Percentiles rank a stretch among this genome's conserved stretches.
phyloP scores from a whole-genome alignment of 2,888 invertebrate species.

The Emmelina monodactyla region DNA sequence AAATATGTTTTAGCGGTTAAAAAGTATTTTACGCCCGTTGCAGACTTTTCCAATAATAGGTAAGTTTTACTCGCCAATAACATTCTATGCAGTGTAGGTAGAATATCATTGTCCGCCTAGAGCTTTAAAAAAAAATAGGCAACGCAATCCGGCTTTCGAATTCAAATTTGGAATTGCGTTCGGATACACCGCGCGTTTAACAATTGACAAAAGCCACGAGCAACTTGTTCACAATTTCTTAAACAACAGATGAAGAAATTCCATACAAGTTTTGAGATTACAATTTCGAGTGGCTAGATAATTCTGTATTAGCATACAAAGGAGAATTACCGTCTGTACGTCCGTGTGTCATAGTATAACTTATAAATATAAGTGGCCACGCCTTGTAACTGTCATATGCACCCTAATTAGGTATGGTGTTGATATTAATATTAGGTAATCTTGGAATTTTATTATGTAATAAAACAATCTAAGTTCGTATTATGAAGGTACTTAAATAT shows the following conservation, averaged over 20 bases:
- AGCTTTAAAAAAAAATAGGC: too few relatives aligned
- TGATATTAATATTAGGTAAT: slow-evolving; percentile 26
- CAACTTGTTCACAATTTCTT: slow-evolving; percentile 2
- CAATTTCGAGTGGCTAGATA: slow-evolving; percentile 63
- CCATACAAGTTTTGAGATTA: slow-evolving; percentile 60
- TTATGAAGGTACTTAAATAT: too few relatives aligned
- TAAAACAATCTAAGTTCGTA: background rate
- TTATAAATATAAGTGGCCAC: slow-evolving; percentile 47
- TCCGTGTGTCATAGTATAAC: slow-evolving; percentile 45
- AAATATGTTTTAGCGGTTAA: too few relatives aligned
- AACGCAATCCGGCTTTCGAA: too few relatives aligned
- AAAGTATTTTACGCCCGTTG: too few relatives aligned
- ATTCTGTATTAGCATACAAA: slow-evolving; percentile 65
- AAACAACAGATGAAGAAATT: slow-evolving; percentile 62
- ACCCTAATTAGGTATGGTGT: slow-evolving; percentile 55
- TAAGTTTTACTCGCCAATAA: too few relatives aligned
- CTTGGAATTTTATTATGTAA: background rate
- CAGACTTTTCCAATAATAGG: too few relatives aligned
- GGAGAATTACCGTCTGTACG: slow-evolving; percentile 58
- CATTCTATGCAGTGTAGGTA: too few relatives aligned
- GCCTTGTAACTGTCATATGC: slow-evolving; percentile 62
- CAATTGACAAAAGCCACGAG: too few relatives aligned
- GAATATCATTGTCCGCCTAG: too few relatives aligned
- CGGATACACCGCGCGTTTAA: too few relatives aligned
- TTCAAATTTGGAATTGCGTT: too few relatives aligned